Evolutionary conservation across 2,888 invertebrate genomes (phyloP).

Genomic region (Rotaria macrura): DNA sequence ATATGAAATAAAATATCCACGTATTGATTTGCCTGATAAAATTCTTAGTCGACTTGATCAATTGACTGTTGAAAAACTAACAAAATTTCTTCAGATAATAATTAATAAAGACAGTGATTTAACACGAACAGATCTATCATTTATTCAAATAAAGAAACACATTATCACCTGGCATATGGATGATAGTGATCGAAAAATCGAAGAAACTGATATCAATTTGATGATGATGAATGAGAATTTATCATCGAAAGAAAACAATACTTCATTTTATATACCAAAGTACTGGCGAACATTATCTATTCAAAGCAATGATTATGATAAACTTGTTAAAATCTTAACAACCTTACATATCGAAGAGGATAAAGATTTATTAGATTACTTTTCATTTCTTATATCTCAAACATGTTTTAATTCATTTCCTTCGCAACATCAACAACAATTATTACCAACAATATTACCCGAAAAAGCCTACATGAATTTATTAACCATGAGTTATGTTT

Average conservation of each 20-base stretch:
- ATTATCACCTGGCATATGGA: neutral
- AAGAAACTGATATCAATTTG: neutral
- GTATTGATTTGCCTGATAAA: neutral
- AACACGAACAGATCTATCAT: neutral
- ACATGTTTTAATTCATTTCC: neutral
- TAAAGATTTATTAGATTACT: neutral
- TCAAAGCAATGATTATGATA: neutral
- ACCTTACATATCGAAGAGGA: neutral
- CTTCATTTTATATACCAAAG: neutral
- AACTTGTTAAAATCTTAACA: neutral
- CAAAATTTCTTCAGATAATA: neutral
- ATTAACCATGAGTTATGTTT: neutral
- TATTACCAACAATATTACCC: neutral
- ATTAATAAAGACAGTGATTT: neutral
- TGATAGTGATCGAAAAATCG: conserved; percentile 6
- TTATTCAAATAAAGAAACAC: neutral
- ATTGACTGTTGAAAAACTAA: neutral
- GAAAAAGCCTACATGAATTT: neutral
- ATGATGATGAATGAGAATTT: neutral
- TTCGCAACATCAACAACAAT: neutral
- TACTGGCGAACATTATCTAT: neutral
- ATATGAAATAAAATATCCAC: neutral
- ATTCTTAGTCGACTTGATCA: neutral
- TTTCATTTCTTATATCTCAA: neutral
- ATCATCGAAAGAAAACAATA: neutral